Conservation (phyloP, 2,113 vertebrate species). For the Bubo scandiacus region DNA sequence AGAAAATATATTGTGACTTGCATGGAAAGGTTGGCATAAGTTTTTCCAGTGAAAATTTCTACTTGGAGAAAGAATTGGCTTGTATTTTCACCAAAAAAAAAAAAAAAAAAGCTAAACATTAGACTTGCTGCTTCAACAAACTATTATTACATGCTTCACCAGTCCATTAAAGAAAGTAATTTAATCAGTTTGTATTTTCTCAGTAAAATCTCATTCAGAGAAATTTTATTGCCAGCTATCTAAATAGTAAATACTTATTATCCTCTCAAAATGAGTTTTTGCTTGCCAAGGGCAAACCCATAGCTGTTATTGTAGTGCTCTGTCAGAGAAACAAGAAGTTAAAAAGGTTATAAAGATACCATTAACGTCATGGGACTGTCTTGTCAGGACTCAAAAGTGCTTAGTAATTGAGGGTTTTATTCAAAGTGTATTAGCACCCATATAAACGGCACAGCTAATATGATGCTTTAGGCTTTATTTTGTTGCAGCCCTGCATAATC, state of each 20-base stretch:
- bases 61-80: neutral
- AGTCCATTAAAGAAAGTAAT: constrained; percentile 90
- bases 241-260: constrained; percentile 89
- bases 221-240: constrained; percentile 83
- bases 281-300: constrained; percentile 82
- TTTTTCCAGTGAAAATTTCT: neutral
- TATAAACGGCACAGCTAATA: constrained; percentile 67
- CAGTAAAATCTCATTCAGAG: constrained; percentile 83
- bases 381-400: constrained; percentile 73
- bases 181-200: constrained; percentile 84
- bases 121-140: constrained; percentile 65
- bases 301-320: constrained; percentile 73
- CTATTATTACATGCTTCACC: constrained; percentile 78
- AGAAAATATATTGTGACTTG: neutral
- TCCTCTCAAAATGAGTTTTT: constrained; percentile 79
- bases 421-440: constrained; percentile 76
- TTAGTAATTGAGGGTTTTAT: constrained; percentile 76
- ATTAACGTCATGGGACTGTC: constrained; percentile 77
- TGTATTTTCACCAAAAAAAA: neutral
- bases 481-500: constrained; percentile 62
- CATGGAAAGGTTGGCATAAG: neutral
- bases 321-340: constrained; percentile 80
- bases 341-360: constrained; percentile 83
- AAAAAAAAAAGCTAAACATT: neutral
- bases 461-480: constrained; percentile 72